Percentiles rank a stretch among this genome's conserved stretches.
Evolutionary conservation across 2,113 vertebrate species (phyloP).

Genomic region (Fukomys damarensis): DNA sequence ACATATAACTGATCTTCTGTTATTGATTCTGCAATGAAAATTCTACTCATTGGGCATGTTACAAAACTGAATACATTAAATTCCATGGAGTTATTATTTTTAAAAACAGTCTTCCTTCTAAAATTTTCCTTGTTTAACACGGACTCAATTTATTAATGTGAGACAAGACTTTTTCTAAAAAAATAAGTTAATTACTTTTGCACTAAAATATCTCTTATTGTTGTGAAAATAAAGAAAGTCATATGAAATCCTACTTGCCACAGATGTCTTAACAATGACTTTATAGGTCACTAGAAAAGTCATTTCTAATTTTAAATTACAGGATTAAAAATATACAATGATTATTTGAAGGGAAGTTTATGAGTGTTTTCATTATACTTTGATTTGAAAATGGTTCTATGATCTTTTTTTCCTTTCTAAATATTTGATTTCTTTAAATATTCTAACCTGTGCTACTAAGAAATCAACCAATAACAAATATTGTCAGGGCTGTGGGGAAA

Average conservation of each 20-base stretch:
- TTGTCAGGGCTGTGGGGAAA: no score
- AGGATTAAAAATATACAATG: conserved; percentile 2
- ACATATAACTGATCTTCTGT: background rate
- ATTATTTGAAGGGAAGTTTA: background rate
- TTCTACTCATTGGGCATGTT: conserved; percentile 26
- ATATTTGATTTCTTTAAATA: background rate
- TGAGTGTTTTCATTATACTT: conserved; percentile 28
- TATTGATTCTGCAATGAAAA: conserved; percentile 56
- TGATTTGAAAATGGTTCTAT: background rate
- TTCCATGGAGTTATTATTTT: conserved; percentile 39
- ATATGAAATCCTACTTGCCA: conserved; percentile 48
- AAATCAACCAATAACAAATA: no score
- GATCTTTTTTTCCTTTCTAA: conserved; percentile 24
- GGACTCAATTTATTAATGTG: conserved; percentile 59
- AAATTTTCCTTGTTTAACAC: conserved; percentile 54
- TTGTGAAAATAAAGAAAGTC: conserved; percentile 55
- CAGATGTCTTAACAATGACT: conserved; percentile 28
- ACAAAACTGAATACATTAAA: conserved; percentile 41
- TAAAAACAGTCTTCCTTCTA: conserved; percentile 37
- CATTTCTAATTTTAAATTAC: conserved; percentile 62
- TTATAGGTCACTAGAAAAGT: conserved; percentile 56
- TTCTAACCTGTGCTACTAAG: background rate
- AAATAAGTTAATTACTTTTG: conserved; percentile 45
- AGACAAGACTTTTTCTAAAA: background rate
- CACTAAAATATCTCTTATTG: conserved; percentile 46